phyloP scores from a whole-genome alignment of 2,888 invertebrate genomes.

The Tiliacea aurago region DNA sequence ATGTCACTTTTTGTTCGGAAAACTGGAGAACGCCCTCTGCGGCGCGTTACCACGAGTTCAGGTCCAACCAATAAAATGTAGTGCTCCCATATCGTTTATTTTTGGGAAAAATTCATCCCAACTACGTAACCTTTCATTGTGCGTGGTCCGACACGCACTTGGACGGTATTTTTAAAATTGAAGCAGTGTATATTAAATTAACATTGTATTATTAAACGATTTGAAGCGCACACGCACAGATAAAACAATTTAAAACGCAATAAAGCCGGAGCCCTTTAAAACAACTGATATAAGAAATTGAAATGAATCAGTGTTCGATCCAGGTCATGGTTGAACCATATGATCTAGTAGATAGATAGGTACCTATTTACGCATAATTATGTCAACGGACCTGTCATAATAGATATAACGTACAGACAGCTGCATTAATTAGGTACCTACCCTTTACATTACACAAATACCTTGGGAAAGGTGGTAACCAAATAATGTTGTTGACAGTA shows the following conservation, averaged over 20 bases:
- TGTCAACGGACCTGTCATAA: conserved; percentile 38
- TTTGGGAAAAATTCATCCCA: too few species aligned
- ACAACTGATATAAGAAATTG: conserved; percentile 31
- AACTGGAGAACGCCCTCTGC: not conserved
- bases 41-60: too few species aligned
- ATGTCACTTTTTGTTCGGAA: not conserved
- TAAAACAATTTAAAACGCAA: not conserved
- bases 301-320: conserved; percentile 45
- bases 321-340: conserved; percentile 49
- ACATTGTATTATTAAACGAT: too few species aligned
- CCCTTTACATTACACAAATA: not conserved
- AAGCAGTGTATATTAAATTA: too few species aligned
- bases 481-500: not conserved
- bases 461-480: not conserved
- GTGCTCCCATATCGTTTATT: too few species aligned
- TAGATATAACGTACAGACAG: conserved; percentile 17
- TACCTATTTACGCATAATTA: conserved; percentile 51
- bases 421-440: conserved; percentile 10
- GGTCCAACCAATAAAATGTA: not conserved
- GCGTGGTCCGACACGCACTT: too few species aligned
- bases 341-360: conserved; percentile 10
- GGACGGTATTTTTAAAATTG: too few species aligned
- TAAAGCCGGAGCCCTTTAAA: conserved; percentile 11
- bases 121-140: too few species aligned
- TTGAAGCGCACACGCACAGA: not conserved